phyloP scores from a whole-genome alignment of 2,797 vertebrate genomes.

The Myotis myotis region DNA sequence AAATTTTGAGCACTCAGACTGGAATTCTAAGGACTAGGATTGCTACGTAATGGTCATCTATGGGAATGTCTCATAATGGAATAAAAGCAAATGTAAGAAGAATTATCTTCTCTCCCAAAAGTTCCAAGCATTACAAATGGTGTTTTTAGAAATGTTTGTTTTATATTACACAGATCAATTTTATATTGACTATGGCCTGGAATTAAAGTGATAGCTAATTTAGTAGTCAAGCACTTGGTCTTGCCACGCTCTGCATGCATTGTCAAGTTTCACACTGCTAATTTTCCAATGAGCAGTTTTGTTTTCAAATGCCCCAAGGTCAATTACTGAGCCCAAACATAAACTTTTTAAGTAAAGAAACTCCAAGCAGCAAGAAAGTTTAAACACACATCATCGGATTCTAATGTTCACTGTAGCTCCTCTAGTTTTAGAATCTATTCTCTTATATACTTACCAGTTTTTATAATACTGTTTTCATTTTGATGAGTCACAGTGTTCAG shows the following conservation, averaged over 20 bases:
- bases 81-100: slow-evolving; percentile 14
- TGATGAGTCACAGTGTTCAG: slow-evolving; percentile 87
- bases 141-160: slow-evolving; percentile 36
- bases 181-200: slow-evolving; percentile 55
- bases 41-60: neutral
- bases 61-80: slow-evolving; percentile 9
- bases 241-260: slow-evolving; percentile 78
- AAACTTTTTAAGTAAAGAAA: slow-evolving; percentile 72
- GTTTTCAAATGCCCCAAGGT: slow-evolving; percentile 87
- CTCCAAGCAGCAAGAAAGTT: slow-evolving; percentile 71
- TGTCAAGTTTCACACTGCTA: slow-evolving; percentile 84
- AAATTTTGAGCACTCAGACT: slow-evolving; percentile 5
- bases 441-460: slow-evolving; percentile 76
- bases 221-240: slow-evolving; percentile 76
- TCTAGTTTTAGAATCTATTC: slow-evolving; percentile 65
- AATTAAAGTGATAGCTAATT: slow-evolving; percentile 77
- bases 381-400: slow-evolving; percentile 67
- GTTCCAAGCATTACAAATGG: slow-evolving; percentile 21
- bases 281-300: slow-evolving; percentile 86
- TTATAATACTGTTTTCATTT: slow-evolving; percentile 88
- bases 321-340: slow-evolving; percentile 83
- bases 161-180: slow-evolving; percentile 50
- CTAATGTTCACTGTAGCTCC: neutral
- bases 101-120: slow-evolving; percentile 26
- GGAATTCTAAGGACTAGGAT: slow-evolving; percentile 39